Conservation (phyloP, 1,140 invertebrate genomes). For the Ips typographus region DNA sequence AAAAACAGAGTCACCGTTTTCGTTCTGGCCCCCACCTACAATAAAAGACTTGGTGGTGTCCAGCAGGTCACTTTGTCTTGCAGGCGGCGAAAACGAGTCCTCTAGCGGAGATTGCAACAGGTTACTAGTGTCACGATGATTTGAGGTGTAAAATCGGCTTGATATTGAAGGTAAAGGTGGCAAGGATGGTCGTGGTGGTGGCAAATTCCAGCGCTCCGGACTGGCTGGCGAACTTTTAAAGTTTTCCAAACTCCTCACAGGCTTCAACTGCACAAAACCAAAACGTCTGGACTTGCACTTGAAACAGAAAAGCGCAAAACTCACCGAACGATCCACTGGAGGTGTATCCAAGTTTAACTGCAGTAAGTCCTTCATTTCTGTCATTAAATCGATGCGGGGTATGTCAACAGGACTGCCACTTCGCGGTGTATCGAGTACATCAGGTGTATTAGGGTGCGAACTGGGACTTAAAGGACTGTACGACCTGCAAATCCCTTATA, state of each 20-base stretch:
- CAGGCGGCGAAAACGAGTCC: conserved; percentile 44
- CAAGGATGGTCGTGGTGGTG: conserved; percentile 36
- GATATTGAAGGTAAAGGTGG: conserved; percentile 36
- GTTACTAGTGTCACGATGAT: conserved; percentile 45
- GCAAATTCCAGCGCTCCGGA: conserved; percentile 50
- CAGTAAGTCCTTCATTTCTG: conserved; percentile 67
- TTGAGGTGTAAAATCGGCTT: conserved; percentile 37
- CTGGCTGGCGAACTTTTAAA: conserved; percentile 53
- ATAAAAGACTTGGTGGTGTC: conserved; percentile 49
- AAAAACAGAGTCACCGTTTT: conserved; percentile 51
- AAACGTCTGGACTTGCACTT: background rate
- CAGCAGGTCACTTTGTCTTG: conserved; percentile 39
- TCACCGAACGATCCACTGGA: conserved; percentile 59
- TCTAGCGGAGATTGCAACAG: conserved; percentile 47
- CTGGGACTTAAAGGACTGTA: conserved; percentile 56
- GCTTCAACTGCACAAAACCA: conserved; percentile 57
- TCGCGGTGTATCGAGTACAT: conserved; percentile 54
- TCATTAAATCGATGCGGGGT: conserved; percentile 65
- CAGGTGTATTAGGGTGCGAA: conserved; percentile 54
- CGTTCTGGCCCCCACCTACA: conserved; percentile 49
- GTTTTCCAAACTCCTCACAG: conserved; percentile 62
- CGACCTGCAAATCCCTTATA: conserved; percentile 46
- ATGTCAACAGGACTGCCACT: conserved; percentile 52
- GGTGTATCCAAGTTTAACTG: conserved; percentile 55
- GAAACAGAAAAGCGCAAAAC: conserved; percentile 24